These are phyloP conservation scores for Lathamus discolor DNA, from an alignment of 2,113 vertebrate species.

Conservation along the genomic window DNA sequence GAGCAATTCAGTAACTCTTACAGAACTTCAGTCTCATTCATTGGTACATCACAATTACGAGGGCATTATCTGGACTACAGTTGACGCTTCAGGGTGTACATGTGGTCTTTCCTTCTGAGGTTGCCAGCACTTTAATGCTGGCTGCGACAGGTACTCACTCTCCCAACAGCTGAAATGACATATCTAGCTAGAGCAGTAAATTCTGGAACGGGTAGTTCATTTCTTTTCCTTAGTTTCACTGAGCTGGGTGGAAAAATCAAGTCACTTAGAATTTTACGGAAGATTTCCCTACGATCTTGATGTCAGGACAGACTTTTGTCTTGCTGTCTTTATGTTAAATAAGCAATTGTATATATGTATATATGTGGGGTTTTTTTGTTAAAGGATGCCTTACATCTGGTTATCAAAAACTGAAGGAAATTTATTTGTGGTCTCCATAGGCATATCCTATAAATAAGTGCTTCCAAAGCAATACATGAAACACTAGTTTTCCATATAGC, in stretches of 20 bases:
- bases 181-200: background rate
- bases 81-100: background rate
- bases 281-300: background rate
- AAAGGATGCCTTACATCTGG: background rate
- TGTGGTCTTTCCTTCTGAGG: background rate
- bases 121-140: background rate
- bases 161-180: background rate
- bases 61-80: background rate
- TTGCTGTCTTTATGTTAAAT: background rate
- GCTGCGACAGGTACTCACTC: background rate
- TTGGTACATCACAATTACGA: background rate
- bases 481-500: background rate
- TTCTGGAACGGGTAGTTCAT: background rate
- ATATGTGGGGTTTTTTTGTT: background rate
- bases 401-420: background rate
- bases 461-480: background rate
- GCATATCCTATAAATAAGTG: background rate
- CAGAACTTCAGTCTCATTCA: background rate
- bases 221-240: background rate
- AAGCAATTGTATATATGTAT: background rate
- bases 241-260: background rate
- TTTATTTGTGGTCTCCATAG: background rate
- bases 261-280: background rate
- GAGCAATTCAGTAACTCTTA: background rate
- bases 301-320: background rate